These are phyloP conservation scores for Chymomyza procnemis DNA, from an alignment of 2,888 invertebrate genomes.

Conservation along the genomic window DNA sequence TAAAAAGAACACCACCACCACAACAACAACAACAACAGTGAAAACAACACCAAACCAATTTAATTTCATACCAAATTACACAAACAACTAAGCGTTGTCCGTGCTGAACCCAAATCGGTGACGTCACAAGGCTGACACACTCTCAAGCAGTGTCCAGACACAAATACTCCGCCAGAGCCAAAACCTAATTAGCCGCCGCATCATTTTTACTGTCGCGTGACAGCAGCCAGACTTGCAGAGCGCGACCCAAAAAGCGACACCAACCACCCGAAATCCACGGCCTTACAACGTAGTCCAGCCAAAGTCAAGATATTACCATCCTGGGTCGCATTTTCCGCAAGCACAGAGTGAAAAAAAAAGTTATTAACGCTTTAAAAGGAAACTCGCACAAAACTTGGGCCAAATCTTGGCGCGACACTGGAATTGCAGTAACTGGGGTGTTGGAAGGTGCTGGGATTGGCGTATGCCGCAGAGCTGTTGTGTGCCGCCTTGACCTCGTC, in stretches of 20 bases:
- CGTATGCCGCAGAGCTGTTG: not conserved
- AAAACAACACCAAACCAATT: constrained; percentile 46
- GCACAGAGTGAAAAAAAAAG: constrained; percentile 18
- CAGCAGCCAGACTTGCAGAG: constrained; percentile 31
- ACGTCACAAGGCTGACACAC: constrained; percentile 41
- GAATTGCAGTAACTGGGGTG: no score
- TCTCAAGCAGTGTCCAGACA: constrained; percentile 21
- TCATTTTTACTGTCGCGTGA: constrained; percentile 66
- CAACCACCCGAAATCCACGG: constrained; percentile 20
- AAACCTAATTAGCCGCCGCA: constrained; percentile 75
- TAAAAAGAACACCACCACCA: not conserved
- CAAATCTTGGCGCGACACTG: constrained; percentile 28
- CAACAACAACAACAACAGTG: constrained; percentile 26
- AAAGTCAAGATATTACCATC: constrained; percentile 37
- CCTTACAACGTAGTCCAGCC: not conserved
- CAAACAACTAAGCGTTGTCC: constrained; percentile 21
- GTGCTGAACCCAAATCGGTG: constrained; percentile 44
- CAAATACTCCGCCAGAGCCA: constrained; percentile 35
- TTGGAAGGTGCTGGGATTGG: not conserved
- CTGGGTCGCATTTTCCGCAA: constrained; percentile 28
- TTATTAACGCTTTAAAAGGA: constrained; percentile 55
- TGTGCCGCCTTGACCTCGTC: constrained; percentile 48
- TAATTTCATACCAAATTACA: constrained; percentile 69
- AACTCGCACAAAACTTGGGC: constrained; percentile 26
- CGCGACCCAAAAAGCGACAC: constrained; percentile 24